Base-by-base conservation (phyloP, 1,140 invertebrate genomes). In the Bombus affinis region DNA sequence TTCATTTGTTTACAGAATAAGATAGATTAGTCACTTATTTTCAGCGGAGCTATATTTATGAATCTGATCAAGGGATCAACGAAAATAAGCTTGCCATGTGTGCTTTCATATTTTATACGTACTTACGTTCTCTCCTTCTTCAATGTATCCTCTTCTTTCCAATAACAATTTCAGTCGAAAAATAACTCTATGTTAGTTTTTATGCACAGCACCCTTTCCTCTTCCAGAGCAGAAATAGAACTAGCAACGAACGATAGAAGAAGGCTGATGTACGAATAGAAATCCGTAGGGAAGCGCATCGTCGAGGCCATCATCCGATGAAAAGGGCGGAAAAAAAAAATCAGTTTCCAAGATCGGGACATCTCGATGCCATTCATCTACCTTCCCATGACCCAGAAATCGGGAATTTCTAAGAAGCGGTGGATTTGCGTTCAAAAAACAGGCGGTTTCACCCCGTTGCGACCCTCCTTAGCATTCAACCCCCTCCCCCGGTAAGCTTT, bases 331-430 rank as follows among this genome's bases (percentile, higher is more conserved):
- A 59, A 91, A 90, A 44, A 44, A 32, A 91, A 93, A 92, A 94
- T 94, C 93, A 93, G 91, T 95, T 94, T 95, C 93, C 93, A 93
- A 93, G 93, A 94, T 94, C 93, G 90, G 92, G 91, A 92, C 88
- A 93, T 91, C 90, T 77, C 65, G 66, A 72, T 44, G 81, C 81
- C 84, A 90, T 92, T 91, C 81, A 89, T 87, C 44, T 90, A 92
- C 90, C 93, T 95, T 95, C 94, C 94, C 95, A 95, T 95, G 95
- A 95, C 94, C 95, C 84, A 94, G 93, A 94, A 68, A 93, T 90
- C 78, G 88, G 91, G 92, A 93, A 93, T 95, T 78, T 95, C 87
- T 93, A 94, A 93, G 93, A 93, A 92, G 92, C 91, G 85, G 76
- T 75, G 89, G 90, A 93, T 92, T 93, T 89, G 91, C 91, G 88